Evolutionary conservation across 2,888 invertebrate genomes (phyloP), one percentile per base, ranked within the genome.

Genomic region (Troides aeacus): DNA sequence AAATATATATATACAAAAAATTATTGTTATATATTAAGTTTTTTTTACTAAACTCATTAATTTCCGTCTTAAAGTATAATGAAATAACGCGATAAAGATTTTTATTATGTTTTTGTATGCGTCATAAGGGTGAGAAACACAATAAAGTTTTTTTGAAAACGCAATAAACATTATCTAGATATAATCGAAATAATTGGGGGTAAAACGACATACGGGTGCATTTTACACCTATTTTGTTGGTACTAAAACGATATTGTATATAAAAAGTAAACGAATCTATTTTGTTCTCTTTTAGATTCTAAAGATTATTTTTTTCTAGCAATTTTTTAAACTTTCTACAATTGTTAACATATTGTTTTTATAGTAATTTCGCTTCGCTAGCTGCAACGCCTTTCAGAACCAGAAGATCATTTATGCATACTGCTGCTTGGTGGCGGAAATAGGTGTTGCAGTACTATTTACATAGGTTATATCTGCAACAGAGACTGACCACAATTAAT

Each of bases 141-240:
- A 62, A 62, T 62, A 67, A 62, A 62, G 42, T 62, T 24, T 39
- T 21, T 15, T 36, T 23, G 56, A 39, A 62, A 42, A 62, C 42
- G 42, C 46, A 67, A 67, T 67, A 67, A 67, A 67, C n/a, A 67
- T 42, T 67, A 62, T 67, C 67, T 53, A 66, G 62, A 59, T 65
- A 63, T 15, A 18, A 60, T 64, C 60, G 36, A 18, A 23, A 21
- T 56, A 24, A 50, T 59, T 46, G 59, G 18, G 15, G 59, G 59
- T 65, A 65, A 65, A 59, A 65, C 36, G n/a, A 15, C 17, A 66
- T 66, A 50, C 66, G 66, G 66, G 66, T n/a, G 60, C 17, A 60
- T 30, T 60, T 60, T 24, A 59, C 59, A 30, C 18, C 2, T 39
- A 21, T 42, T 1, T 42, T 39, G 12, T 23, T 2, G 24, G 15